Conservation (phyloP, 1,140 invertebrate species). For the Mycetomoellerius zeteki region DNA sequence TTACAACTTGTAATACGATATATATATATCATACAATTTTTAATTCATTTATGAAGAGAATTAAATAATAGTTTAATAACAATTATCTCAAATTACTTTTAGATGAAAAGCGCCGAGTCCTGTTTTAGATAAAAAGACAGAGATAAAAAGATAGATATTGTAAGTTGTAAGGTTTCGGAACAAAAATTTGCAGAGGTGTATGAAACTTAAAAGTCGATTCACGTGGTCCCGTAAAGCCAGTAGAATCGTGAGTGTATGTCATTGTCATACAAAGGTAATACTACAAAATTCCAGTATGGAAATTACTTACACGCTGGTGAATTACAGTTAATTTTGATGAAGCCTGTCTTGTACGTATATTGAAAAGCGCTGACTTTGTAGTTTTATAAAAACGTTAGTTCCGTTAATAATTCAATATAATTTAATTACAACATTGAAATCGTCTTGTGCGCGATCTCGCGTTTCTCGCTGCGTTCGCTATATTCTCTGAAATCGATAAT, state of each 20-base stretch:
- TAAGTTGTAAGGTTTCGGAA: conserved; percentile 46
- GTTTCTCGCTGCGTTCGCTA: not conserved
- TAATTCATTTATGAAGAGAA: not conserved
- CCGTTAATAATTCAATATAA: not conserved
- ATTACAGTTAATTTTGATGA: conserved; percentile 23
- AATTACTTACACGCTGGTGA: conserved; percentile 19
- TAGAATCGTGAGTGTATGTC: conserved; percentile 54
- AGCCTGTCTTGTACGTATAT: not conserved
- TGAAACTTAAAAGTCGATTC: conserved; percentile 62
- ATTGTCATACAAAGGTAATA: conserved; percentile 62
- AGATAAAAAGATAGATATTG: conserved; percentile 42
- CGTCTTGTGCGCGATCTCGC: not conserved
- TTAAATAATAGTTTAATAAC: not conserved
- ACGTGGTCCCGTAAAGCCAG: conserved; percentile 55
- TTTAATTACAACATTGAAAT: conserved; percentile 11
- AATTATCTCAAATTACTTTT: not conserved
- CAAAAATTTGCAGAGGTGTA: conserved; percentile 66
- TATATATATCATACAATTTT: not conserved
- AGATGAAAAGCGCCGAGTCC: not conserved
- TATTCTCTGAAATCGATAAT: conserved; percentile 17
- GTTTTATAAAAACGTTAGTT: not conserved
- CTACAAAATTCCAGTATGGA: conserved; percentile 17
- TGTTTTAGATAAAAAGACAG: not conserved
- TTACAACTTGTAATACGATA: too few relatives aligned
- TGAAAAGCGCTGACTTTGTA: not conserved